Evolutionary conservation across 1,140 invertebrate species (phyloP).

Genomic region (Hetaerina americana): DNA sequence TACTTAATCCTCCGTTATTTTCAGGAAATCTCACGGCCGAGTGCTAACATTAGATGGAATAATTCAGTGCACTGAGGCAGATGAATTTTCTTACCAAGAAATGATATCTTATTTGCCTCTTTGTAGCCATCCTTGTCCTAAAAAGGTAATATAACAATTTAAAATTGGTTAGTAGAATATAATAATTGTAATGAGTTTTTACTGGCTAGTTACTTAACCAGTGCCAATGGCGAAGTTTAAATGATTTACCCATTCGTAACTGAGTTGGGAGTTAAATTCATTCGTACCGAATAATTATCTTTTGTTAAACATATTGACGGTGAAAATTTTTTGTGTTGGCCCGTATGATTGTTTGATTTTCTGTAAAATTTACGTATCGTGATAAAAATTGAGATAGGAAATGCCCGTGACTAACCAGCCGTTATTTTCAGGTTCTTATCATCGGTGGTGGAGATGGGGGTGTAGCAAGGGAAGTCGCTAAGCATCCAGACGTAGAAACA

Average conservation of each 20-base stretch:
- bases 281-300: too few species aligned
- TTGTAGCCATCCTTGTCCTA: constrained; percentile 79
- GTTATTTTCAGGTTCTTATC: constrained; percentile 82
- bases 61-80: constrained; percentile 90
- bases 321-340: too few species aligned
- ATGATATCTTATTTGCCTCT: constrained; percentile 93
- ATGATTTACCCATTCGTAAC: too few species aligned
- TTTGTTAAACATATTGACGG: too few species aligned
- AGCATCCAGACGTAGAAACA: constrained; percentile 77
- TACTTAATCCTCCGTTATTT: constrained; percentile 13
- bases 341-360: too few species aligned
- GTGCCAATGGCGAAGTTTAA: too few species aligned
- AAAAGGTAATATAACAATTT: constrained; percentile 50
- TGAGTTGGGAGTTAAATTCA: too few species aligned
- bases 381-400: too few species aligned
- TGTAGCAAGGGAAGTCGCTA: constrained; percentile 85
- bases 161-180: not conserved
- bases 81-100: constrained; percentile 98
- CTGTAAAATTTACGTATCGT: too few species aligned
- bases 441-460: constrained; percentile 97
- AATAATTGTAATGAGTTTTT: too few species aligned
- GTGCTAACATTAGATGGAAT: constrained; percentile 89
- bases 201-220: too few species aligned
- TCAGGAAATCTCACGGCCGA: constrained; percentile 72
- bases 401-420: too few species aligned